phyloP scores from a whole-genome alignment of 2,888 invertebrate species.

The Pheosia tremula region DNA sequence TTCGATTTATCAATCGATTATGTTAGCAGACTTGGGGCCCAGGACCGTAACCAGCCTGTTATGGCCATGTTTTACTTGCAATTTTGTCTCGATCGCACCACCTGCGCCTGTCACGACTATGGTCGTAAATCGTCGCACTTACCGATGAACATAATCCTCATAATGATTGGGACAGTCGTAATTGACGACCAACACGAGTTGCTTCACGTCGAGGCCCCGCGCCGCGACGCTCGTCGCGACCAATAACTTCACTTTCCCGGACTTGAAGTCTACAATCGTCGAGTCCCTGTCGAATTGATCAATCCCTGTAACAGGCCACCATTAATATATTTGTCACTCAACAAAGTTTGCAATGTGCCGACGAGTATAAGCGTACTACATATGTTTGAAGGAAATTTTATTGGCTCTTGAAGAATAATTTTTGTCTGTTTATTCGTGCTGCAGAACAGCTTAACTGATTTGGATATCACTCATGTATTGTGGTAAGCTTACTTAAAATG shows the following conservation, averaged over 20 bases:
- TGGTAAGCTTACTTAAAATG: too few relatives aligned
- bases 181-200: constrained; percentile 98
- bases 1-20: too few relatives aligned
- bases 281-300: constrained; percentile 99
- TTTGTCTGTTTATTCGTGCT: too few relatives aligned
- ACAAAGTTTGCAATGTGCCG: constrained; percentile 26
- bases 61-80: too few relatives aligned
- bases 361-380: constrained; percentile 43
- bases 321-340: constrained; percentile 69
- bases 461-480: too few relatives aligned
- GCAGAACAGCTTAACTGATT: too few relatives aligned
- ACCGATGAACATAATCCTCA: constrained; percentile 98
- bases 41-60: too few relatives aligned
- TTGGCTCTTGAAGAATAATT: too few relatives aligned
- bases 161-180: constrained; percentile 99
- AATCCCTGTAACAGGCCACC: constrained; percentile 88
- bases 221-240: constrained; percentile 99
- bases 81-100: too few relatives aligned
- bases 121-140: constrained; percentile 8
- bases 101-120: not conserved
- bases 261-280: constrained; percentile 98
- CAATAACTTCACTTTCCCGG: constrained; percentile 95
- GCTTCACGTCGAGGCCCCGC: constrained; percentile 98
- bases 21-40: too few relatives aligned
- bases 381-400: not conserved